A percentile compares a stretch with the other conserved stretches of the same genome.
Conservation (phyloP, 2,797 vertebrate species). For the Bovichtus diacanthus region DNA sequence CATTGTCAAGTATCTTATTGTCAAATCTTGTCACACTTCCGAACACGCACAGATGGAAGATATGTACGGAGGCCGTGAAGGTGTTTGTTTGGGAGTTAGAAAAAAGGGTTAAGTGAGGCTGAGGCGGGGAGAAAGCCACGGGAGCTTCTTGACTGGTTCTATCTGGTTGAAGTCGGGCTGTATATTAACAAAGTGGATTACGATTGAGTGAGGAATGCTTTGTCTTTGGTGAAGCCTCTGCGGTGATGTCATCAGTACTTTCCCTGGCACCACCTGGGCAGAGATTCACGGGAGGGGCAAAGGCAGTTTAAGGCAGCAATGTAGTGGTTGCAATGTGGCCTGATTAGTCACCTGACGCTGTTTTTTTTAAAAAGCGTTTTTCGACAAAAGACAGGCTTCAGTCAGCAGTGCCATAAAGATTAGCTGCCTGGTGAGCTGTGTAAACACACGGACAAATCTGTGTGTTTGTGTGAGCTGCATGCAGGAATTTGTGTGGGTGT, state of each 20-base stretch:
- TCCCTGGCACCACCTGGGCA: conserved; percentile 76
- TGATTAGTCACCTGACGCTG: conserved; percentile 79
- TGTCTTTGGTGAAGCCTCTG: conserved; percentile 63
- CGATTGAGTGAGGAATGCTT: conserved; percentile 65
- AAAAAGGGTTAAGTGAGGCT: background rate
- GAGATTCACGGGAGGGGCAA: conserved; percentile 26
- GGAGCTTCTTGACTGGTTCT: conserved; percentile 53
- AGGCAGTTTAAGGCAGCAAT: conserved; percentile 5
- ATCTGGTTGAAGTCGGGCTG: conserved; percentile 56
- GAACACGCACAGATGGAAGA: conserved; percentile 14
- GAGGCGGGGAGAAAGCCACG: conserved; percentile 8
- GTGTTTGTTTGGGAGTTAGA: conserved; percentile 23
- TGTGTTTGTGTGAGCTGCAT: conserved; percentile 45
- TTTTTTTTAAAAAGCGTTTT: conserved; percentile 4
- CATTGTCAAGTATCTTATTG: conserved; percentile 61
- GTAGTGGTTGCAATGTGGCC: conserved; percentile 57
- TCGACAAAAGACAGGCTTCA: conserved; percentile 65
- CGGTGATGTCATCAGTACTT: conserved; percentile 77
- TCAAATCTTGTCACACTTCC: conserved; percentile 52
- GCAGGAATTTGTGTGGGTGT: conserved; percentile 76
- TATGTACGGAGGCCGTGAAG: background rate
- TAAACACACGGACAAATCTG: conserved; percentile 60
- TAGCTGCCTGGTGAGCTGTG: conserved; percentile 64
- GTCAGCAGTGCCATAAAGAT: conserved; percentile 62
- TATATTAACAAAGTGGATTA: conserved; percentile 65